A percentile compares a stretch with the other conserved stretches of the same genome.
Evolutionary conservation across 2,888 invertebrate species (phyloP).

Genomic region (Diarsia rubi): DNA sequence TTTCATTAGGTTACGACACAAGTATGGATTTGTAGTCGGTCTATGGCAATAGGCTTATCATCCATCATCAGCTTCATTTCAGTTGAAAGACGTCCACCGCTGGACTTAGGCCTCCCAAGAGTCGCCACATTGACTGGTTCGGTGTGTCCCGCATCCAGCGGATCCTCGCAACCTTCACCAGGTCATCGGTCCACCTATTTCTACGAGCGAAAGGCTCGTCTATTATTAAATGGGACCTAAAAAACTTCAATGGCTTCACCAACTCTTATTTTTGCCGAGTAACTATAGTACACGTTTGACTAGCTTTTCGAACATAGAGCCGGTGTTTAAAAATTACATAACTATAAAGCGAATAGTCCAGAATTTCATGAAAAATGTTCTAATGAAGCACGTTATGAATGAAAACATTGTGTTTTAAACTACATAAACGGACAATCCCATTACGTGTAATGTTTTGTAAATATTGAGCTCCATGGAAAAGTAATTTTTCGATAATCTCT

Average conservation of each 20-base stretch:
- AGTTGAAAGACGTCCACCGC: no score
- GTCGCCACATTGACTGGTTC: no score
- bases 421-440: constrained; percentile 35
- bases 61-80: no score
- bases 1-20: not conserved
- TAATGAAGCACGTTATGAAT: constrained; percentile 25
- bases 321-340: not conserved
- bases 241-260: not conserved
- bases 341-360: not conserved
- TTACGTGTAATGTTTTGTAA: constrained; percentile 53
- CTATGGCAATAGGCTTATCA: not conserved
- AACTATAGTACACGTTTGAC: not conserved
- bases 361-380: not conserved
- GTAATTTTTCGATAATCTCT: constrained; percentile 38
- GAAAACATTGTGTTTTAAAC: constrained; percentile 32
- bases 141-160: no score
- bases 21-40: not conserved
- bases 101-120: no score
- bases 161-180: no score
- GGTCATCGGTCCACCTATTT: no score
- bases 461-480: constrained; percentile 38
- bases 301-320: not conserved
- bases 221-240: not conserved
- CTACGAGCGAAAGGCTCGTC: not conserved
- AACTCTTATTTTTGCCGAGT: no score